These are phyloP conservation scores for Sitodiplosis mosellana DNA, from an alignment of 1,140 invertebrate genomes.

Conservation along the genomic window DNA sequence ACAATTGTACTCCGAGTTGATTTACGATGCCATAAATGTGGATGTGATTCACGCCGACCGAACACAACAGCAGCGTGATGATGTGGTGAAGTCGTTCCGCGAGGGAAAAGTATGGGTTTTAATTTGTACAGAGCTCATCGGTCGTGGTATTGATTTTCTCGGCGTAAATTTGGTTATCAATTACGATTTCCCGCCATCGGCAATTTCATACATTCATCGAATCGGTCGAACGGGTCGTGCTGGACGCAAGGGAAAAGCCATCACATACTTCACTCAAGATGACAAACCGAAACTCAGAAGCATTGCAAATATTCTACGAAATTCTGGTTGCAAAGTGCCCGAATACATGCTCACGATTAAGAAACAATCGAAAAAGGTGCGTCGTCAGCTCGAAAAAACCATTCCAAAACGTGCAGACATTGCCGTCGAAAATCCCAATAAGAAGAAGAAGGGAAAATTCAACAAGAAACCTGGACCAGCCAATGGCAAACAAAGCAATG, in stretches of 20 bases:
- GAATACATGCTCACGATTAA: slow-evolving; percentile 74
- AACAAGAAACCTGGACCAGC: background rate
- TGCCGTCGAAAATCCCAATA: slow-evolving; percentile 23
- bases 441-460: background rate
- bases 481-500: background rate
- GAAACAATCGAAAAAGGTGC: slow-evolving; percentile 44
- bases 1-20: slow-evolving; percentile 77
- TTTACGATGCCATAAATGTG: slow-evolving; percentile 83
- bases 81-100: slow-evolving; percentile 74
- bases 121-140: slow-evolving; percentile 94
- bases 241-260: slow-evolving; percentile 65
- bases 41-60: slow-evolving; percentile 88
- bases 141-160: slow-evolving; percentile 93
- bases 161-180: slow-evolving; percentile 94
- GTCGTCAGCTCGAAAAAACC: slow-evolving; percentile 34
- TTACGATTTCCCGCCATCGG: slow-evolving; percentile 88
- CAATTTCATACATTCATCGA: slow-evolving; percentile 85
- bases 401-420: slow-evolving; percentile 42
- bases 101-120: slow-evolving; percentile 88
- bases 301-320: slow-evolving; percentile 68
- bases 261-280: slow-evolving; percentile 88
- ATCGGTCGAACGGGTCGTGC: slow-evolving; percentile 83
- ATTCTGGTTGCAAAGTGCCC: slow-evolving; percentile 78
- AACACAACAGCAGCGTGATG: slow-evolving; percentile 74
- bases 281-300: slow-evolving; percentile 70